Base-by-base conservation (phyloP, 2,113 vertebrate genomes). In the Glaucidium brasilianum region DNA sequence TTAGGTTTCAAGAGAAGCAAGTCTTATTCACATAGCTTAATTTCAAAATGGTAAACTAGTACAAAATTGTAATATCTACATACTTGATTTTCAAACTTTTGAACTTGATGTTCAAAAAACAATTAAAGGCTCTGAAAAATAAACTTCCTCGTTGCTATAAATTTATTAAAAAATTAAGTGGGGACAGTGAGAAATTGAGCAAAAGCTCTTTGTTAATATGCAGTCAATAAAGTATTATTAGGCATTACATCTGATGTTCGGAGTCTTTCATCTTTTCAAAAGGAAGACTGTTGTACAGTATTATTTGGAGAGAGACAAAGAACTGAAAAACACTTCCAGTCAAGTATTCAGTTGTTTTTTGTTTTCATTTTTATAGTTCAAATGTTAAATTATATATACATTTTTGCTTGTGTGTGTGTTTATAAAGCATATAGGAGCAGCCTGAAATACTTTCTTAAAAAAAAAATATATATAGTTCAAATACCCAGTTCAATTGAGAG, bases 1-100 rank as follows among this genome's bases (percentile, higher is more conserved):
- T 32, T 62, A 5, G 32, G 19, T 77, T 93, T n/a, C 35, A 80
- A 50, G 16, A n/a, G 25, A 95, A 87, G 72, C 2, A 80, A 59
- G 7, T 63, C 12, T 26, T 73, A 50, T 41, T 85, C 19, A 73
- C 12, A 35, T 15, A 71, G 3, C 3, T 76, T 76, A 34, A 74
- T 62, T 92, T 76, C 15, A 90, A 77, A 89, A 84, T 67, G 0
- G 66, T 60, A 50, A 86, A 60, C 20, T 73, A 9, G 20, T 58
- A 55, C 7, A 64, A 84, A 59, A 41, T 41, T 73, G 9, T 56
- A 73, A 34, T 37, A n/a, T n/a, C n/a, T n/a, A 29, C 0, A 0
- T 9, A 55, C 22, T 75, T 58, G 32, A 53, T 72, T 88, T 93
- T 39, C 39, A 39, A 39, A 39, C 39, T 39, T 39, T 39, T 39